These are phyloP conservation scores for Hassar affinis DNA, from an alignment of 2,113 vertebrate genomes.

Conservation along the genomic window DNA sequence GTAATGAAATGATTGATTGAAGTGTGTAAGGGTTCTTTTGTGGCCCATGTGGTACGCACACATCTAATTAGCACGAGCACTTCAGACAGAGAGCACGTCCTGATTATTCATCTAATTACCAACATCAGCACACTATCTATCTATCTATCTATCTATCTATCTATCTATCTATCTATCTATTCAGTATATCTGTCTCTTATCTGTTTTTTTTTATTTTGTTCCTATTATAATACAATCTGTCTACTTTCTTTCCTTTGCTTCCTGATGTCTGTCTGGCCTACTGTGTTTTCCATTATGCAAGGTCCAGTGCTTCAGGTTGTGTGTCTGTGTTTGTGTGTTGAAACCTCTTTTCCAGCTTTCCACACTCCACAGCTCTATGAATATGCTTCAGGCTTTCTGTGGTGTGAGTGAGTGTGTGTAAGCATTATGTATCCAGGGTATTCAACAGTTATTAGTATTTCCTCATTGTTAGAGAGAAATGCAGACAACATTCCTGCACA, in stretches of 20 bases:
- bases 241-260: not conserved
- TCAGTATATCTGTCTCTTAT: not conserved
- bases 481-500: not conserved
- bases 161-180: not conserved
- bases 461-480: not conserved
- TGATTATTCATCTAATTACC: conserved; percentile 50
- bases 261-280: not conserved
- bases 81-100: conserved; percentile 17
- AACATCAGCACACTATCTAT: conserved; percentile 12
- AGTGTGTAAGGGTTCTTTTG: conserved; percentile 55
- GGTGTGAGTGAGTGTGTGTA: not conserved
- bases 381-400: no score
- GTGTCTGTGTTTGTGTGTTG: not conserved
- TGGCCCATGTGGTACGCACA: conserved; percentile 52
- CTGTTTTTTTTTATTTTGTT: not conserved
- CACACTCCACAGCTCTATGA: no score
- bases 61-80: conserved; percentile 64
- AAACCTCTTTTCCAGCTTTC: no score
- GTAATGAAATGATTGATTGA: conserved; percentile 62
- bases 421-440: not conserved
- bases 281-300: not conserved
- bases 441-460: not conserved
- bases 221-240: not conserved
- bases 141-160: not conserved
- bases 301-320: not conserved